Base-by-base conservation (phyloP, 1,140 invertebrate genomes). In the Patella vulgata region DNA sequence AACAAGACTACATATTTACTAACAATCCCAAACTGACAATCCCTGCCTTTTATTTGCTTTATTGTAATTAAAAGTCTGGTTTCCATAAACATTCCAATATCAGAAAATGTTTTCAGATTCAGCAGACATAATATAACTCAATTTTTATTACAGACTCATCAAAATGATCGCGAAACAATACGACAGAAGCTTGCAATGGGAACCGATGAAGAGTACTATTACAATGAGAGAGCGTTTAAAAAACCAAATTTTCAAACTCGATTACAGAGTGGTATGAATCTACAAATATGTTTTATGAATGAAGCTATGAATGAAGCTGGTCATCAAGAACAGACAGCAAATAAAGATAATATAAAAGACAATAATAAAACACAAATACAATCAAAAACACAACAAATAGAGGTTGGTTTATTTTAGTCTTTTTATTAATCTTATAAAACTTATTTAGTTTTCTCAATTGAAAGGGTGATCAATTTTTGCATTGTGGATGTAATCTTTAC, bases 271-370 rank as follows among this genome's bases (percentile, higher is more conserved):
- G 69, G 92, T 56, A 94, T 92, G 90, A 95, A 95, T 85, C 88
- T 96, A 19, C 94, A 96, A 87, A 95, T 96, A 73, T 94, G 93
- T 87, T 96, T 96, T 83, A 93, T 96, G 92, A 96, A 96, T 82
- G 94, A 97, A 78, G 92, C 92, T 46, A 47, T 23, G 40, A 28
- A 39, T 55, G 21, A 11, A 42, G 39, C 25, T 27, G 3, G 46
- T 11, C 8, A 23, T 36, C 14, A 48, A 31, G 11, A 55, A 8
- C 42, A 50, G 46, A 30, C 17, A 3, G 17, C 23, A 19, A 8
- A 42, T 8, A 19, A 51, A 47, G 40, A 60, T 25, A n/a, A n/a
- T n/a, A n/a, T n/a, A n/a, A n/a, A n/a, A n/a, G n/a, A n/a, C n/a
- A n/a, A n/a, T n/a, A n/a, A 28, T 48, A 25, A 25, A 23, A 21